Base-by-base conservation (phyloP, 2,888 invertebrate genomes). In the Hypercompe scribonia region DNA sequence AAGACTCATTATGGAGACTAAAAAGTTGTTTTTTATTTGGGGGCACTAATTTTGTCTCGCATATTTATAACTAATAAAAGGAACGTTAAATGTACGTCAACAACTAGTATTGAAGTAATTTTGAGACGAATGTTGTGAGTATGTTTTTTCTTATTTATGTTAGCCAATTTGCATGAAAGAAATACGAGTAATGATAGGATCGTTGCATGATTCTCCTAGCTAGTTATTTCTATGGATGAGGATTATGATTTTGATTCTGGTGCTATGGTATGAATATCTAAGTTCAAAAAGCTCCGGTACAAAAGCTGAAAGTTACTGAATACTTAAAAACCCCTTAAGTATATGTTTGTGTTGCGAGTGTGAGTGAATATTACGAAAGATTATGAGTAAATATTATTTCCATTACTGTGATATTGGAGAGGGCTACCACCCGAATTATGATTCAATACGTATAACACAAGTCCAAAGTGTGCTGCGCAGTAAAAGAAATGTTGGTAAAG, bases 321-420 rank as follows among this genome's bases (percentile, higher is more conserved):
- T 75, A 73, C 67, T 76, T 67, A 72, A 71, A 73, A 73, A 77
- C 79, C 81, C 83, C 75, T 69, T 80, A 78, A 78, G 77, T 77
- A 69, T 72, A 77, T 78, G 70, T 85, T 86, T 87, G 88, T 85
- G 81, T 88, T 89, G 88, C 85, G 88, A 85, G 89, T 86, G 88
- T 89, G 88, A 87, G 89, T 86, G 88, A 87, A 83, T 87, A 84
- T 80, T 87, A 84, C 82, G 87, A 85, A 88, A 87, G 86, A 85
- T 88, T 90, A 87, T 89, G 90, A 89, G 88, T 91, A 90, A 86
- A 78, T 79, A 77, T 83, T 79, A 88, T 91, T 93, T 90, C 92
- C 87, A 90, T 93, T 92, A 91, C 95, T 95, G 95, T 95, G 95
- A 95, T 95, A 94, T 92, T 90, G 92, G 87, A 89, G 90, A 90